Percentiles rank a stretch among this genome's conserved stretches.
Conservation (phyloP, 2,797 vertebrate species). For the Periparus ater region DNA sequence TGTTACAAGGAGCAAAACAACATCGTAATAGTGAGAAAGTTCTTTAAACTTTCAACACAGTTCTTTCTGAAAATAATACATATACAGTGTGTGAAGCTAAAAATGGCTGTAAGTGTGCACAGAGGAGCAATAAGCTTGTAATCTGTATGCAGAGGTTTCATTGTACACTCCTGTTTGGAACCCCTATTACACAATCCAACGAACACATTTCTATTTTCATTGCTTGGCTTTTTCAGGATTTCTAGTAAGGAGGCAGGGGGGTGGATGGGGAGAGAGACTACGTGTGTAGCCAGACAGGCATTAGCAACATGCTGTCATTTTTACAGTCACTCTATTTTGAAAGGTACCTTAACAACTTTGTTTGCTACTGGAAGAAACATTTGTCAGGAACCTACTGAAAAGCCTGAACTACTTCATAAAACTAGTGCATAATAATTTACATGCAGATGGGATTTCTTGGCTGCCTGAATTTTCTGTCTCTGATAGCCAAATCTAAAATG, state of each 20-base stretch:
- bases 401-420: not conserved
- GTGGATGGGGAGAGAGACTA: accelerated
- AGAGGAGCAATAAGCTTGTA: not conserved
- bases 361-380: not conserved
- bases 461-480: not conserved
- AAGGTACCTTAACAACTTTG: not conserved
- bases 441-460: not conserved
- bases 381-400: not conserved
- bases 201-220: not conserved
- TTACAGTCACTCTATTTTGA: not conserved
- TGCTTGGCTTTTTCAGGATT: not conserved
- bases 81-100: not conserved
- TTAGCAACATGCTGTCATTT: not conserved
- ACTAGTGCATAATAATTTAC: not conserved
- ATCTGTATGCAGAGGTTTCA: not conserved
- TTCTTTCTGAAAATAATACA: not conserved
- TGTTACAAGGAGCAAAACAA: not conserved
- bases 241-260: not conserved
- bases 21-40: not conserved
- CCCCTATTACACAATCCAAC: not conserved
- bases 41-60: not conserved
- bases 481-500: not conserved
- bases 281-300: not conserved
- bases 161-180: not conserved
- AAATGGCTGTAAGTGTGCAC: not conserved